Base-by-base conservation (phyloP, 2,113 vertebrate genomes). In the Misgurnus mizolepis region DNA sequence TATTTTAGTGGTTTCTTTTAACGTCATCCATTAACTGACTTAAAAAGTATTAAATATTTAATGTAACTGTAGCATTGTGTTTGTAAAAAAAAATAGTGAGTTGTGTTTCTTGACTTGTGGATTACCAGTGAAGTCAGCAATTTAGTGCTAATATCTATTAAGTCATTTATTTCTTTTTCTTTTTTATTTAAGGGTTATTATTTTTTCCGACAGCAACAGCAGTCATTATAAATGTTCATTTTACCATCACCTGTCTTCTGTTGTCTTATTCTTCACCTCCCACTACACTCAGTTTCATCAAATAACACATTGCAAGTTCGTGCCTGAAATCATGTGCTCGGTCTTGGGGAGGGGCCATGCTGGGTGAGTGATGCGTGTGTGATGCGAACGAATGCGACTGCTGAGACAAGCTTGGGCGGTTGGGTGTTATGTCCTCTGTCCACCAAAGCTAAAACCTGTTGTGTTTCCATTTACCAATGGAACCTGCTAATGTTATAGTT, bases 211-310 rank as follows among this genome's bases (percentile, higher is more conserved):
- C 91, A 91, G 91, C 92, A 93, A 93, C 92, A 94, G 91, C 91
- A 93, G 93, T 93, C 93, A 94, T 94, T 94, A 94, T 94, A 94
- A 94, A 94, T 94, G 93, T 94, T 94, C 93, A 94, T 94, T 93
- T 93, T 93, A 94, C 92, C 93, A 93, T 94, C 93, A 94, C 93
- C 93, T 94, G 93, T 94, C 93, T 94, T 94, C 93, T 91, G 93
- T 94, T 94, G 93, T 94, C 93, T 94, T 94, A 91, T 94, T 94
- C 91, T 92, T 92, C 93, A 94, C 93, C 91, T 93, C 90, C 90
- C 92, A 93, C 93, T 85, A 93, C 93, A 94, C 93, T 93, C 91
- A 91, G 91, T 91, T 92, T 93, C 93, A 93, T 94, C 92, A 92
- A 93, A 91, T 93, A 94, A 94, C 93, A 94, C 93, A 93, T 94